Conservation (phyloP, 2,113 vertebrate genomes). For the Oriolus oriolus region DNA sequence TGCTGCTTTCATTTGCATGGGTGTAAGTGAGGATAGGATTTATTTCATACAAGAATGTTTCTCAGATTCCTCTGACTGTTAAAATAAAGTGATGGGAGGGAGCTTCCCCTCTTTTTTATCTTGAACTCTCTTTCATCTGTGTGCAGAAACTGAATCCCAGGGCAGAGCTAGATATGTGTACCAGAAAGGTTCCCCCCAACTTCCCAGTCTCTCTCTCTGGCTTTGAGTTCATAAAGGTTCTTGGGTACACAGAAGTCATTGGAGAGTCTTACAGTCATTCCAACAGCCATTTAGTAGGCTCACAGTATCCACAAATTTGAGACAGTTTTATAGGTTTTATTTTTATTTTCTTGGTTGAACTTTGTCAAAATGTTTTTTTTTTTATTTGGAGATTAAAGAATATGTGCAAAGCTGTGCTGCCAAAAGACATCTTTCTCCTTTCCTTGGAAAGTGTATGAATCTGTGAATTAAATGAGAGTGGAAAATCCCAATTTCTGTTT, state of each 20-base stretch:
- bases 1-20: conserved; percentile 55
- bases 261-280: not conserved
- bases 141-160: not conserved
- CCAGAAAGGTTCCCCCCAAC: not conserved
- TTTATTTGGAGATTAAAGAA: not conserved
- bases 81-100: conserved; percentile 41
- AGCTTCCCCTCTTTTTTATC: conserved; percentile 25
- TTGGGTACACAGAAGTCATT: not conserved
- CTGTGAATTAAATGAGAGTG: not conserved
- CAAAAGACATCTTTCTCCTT: not conserved
- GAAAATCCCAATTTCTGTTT: conserved; percentile 45
- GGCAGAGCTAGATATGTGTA: not conserved
- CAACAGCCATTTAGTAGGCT: not conserved
- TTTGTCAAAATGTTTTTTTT: not conserved
- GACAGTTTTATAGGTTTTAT: not conserved
- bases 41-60: conserved; percentile 56
- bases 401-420: not conserved
- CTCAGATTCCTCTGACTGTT: conserved; percentile 40
- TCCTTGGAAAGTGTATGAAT: not conserved
- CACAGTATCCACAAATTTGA: not conserved
- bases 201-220: not conserved
- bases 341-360: not conserved
- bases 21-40: conserved; percentile 67
- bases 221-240: not conserved
- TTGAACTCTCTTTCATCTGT: not conserved